phyloP scores from a whole-genome alignment of 2,797 vertebrate genomes.

The Sebastes nivosus region DNA sequence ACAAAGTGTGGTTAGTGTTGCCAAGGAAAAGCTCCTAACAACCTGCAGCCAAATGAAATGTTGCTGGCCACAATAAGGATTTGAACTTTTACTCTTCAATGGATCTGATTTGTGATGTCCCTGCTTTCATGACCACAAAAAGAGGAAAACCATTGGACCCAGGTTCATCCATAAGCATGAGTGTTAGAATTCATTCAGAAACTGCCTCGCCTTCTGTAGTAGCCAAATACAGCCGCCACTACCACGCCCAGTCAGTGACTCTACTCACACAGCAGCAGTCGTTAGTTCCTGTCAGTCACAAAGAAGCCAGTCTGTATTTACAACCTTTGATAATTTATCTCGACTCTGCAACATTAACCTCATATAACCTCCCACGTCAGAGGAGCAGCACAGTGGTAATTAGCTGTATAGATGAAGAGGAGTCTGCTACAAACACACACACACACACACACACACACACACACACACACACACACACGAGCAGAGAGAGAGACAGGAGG shows the following conservation, averaged over 20 bases:
- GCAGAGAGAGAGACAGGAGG: neutral
- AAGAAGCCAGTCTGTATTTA: constrained; percentile 13
- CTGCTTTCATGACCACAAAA: neutral
- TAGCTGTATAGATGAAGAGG: neutral
- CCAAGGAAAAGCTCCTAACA: constrained; percentile 23
- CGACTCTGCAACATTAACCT: constrained; percentile 3
- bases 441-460: too few species aligned
- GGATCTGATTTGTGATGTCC: neutral
- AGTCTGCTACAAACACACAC: neutral
- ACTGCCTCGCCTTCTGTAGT: neutral
- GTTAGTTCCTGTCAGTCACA: constrained; percentile 4
- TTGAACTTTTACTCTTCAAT: constrained; percentile 24
- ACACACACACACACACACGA: neutral
- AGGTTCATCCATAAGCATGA: neutral
- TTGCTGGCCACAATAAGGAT: constrained; percentile 23
- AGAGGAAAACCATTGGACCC: neutral
- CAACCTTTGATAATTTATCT: neutral
- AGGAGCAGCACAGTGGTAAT: neutral
- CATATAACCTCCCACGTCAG: neutral
- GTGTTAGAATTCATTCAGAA: neutral
- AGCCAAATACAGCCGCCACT: neutral
- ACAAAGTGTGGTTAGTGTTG: constrained; percentile 44
- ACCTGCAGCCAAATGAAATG: constrained; percentile 24
- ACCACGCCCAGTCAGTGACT: constrained; percentile 10
- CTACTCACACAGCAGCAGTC: neutral